A percentile compares a stretch with the other conserved stretches of the same genome.
Conservation (phyloP, 2,797 vertebrate genomes). For the Sebastes itinus region DNA sequence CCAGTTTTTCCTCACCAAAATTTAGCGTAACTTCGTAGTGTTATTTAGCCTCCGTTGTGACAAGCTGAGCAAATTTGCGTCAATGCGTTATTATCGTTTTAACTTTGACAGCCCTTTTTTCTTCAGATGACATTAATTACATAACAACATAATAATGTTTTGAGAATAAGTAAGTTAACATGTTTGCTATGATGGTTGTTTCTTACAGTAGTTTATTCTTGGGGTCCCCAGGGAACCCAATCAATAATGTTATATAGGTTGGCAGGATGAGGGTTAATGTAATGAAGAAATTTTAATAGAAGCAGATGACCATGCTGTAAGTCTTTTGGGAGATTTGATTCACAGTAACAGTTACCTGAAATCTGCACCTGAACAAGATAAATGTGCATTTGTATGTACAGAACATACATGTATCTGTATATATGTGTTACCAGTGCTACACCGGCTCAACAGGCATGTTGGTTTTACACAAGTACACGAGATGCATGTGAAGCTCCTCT, state of each 20-base stretch:
- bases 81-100: too few relatives aligned
- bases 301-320: not conserved
- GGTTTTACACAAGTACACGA: constrained; percentile 11
- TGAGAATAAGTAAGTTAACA: too few relatives aligned
- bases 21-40: too few relatives aligned
- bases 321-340: not conserved
- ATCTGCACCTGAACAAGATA: not conserved
- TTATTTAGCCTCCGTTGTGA: too few relatives aligned
- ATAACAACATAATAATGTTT: too few relatives aligned
- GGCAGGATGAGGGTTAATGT: not conserved
- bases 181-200: too few relatives aligned
- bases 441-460: constrained; percentile 6
- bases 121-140: too few relatives aligned
- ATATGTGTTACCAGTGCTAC: not conserved
- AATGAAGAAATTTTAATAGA: not conserved
- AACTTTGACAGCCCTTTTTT: too few relatives aligned
- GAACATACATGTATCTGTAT: not conserved
- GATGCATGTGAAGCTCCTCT: constrained; percentile 44
- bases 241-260: not conserved
- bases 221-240: not conserved
- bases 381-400: not conserved
- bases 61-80: too few relatives aligned
- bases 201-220: too few relatives aligned
- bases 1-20: too few relatives aligned
- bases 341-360: not conserved